Percentiles rank a stretch among this genome's conserved stretches.
These are phyloP conservation scores for Oxyruncus cristatus DNA, from an alignment of 2,113 vertebrate genomes.

Conservation along the genomic window DNA sequence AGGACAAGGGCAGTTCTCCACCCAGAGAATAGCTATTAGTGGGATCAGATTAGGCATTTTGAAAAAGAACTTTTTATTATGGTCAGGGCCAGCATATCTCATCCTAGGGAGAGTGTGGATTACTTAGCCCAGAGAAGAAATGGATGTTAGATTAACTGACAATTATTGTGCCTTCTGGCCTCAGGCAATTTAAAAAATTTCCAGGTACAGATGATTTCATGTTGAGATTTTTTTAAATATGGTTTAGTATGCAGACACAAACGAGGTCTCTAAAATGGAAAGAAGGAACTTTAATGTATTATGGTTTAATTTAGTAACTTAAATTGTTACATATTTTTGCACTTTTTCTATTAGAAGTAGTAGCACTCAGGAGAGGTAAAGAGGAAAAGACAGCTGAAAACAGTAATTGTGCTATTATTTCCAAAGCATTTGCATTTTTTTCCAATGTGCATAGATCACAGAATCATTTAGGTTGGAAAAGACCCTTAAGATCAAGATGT, in stretches of 20 bases:
- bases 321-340: not conserved
- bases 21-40: not conserved
- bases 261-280: not conserved
- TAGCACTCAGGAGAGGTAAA: not conserved
- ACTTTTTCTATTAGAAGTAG: constrained; percentile 16
- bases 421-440: not conserved
- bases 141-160: not conserved
- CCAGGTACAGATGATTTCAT: not conserved
- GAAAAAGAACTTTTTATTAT: not conserved
- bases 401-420: not conserved
- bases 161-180: not conserved
- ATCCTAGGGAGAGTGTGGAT: not conserved
- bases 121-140: not conserved
- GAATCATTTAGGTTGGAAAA: not conserved
- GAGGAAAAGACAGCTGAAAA: not conserved
- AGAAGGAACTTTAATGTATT: not conserved
- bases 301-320: not conserved
- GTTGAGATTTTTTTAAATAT: not conserved
- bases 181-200: not conserved
- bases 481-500: not conserved
- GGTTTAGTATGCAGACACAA: not conserved
- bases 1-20: not conserved
- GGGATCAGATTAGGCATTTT: not conserved
- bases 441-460: not conserved
- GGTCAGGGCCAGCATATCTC: not conserved